Base-by-base conservation (phyloP, 2,797 vertebrate species). In the Buceros bicornis region DNA sequence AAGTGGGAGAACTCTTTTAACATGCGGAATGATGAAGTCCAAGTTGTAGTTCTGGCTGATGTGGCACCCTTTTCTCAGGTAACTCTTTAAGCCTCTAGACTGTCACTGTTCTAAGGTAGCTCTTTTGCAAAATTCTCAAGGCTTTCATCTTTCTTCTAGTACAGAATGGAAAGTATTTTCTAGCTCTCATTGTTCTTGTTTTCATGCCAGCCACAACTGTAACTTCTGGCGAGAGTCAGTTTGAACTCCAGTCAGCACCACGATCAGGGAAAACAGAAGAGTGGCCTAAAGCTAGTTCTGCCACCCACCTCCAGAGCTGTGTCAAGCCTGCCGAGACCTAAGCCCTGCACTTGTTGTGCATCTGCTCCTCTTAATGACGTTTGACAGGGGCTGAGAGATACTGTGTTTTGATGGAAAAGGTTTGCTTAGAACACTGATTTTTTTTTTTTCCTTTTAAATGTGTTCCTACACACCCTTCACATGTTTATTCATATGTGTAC, bases 201-300 rank as follows among this genome's bases (percentile, higher is more conserved):
- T 94, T 84, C 24, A 11, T 90, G 86, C 82, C 90, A 96, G 74
- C 71, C 78, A 33, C 61, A 58, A 56, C 76, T 62, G 60, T 89
- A 86, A 89, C 94, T 96, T 78, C 76, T 94, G 79, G 84, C 82
- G 87, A 76, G 79, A 81, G 33, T 72, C 58, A 6, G 5, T 76
- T 90, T 92, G 91, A 89, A 47, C 91, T 86, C 12, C 65, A 89
- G 79, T 96, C 87, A 92, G 69, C 78, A 26, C 76, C 33, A 47
- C 1, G 1, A 82, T 87, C 7, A 15, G 57, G 64, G 60, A 89
- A 89, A 74, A 64, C 42, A 72, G 84, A 71, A 7, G 47, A 88
- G 87, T 82, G 72, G 82, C 92, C 89, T 88, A 24, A 28, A 95
- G 91, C 72, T 37, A 58, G 24, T 69, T 95, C 7, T 87, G 76